A percentile compares a stretch with the other conserved stretches of the same genome.
These are phyloP conservation scores for Tympanuchus pallidicinctus DNA, from an alignment of 2,113 vertebrate genomes.

Conservation along the genomic window DNA sequence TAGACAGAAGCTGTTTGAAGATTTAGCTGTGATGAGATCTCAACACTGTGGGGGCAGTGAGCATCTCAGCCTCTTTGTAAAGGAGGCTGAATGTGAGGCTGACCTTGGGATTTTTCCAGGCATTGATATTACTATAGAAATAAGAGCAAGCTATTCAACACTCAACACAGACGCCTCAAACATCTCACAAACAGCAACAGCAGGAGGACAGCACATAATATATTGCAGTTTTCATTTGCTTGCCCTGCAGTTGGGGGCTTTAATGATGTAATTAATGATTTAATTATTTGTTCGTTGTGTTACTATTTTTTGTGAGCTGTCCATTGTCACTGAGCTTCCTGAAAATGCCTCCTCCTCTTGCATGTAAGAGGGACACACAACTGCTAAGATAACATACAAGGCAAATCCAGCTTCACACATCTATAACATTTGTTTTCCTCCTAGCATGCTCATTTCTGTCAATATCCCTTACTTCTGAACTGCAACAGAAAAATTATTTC, in stretches of 20 bases:
- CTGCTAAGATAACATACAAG: not conserved
- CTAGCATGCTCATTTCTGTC: not conserved
- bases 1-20: not conserved
- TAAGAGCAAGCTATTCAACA: not conserved
- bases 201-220: constrained; percentile 34
- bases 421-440: not conserved
- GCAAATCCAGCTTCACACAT: not conserved
- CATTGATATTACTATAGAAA: not conserved
- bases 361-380: not conserved
- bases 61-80: not conserved
- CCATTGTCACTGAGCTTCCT: not conserved
- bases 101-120: not conserved
- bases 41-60: not conserved
- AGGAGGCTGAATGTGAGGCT: not conserved
- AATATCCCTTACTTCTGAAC: not conserved
- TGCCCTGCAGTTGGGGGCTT: not conserved
- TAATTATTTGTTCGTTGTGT: not conserved
- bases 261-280: not conserved
- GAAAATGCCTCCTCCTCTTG: not conserved
- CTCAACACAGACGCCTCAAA: not conserved
- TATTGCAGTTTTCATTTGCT: not conserved
- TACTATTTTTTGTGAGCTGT: not conserved
- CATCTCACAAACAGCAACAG: constrained; percentile 4
- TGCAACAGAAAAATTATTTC: not conserved
- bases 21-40: not conserved